Conservation (phyloP, 2,113 vertebrate genomes). For the Aegithalos caudatus region DNA sequence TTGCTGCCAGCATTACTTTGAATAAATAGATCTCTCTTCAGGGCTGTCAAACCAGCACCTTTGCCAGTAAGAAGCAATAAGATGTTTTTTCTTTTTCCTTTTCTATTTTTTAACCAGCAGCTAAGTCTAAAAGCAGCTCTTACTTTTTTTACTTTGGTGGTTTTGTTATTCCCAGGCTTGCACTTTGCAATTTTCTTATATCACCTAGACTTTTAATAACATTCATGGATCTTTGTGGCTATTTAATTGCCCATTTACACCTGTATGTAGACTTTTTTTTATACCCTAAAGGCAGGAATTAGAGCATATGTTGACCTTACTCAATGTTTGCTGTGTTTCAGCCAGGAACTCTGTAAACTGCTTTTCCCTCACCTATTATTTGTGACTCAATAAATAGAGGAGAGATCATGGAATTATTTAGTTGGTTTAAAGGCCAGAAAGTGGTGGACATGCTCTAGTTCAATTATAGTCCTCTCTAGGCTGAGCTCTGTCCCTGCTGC, state of each 20-base stretch:
- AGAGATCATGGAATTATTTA: not conserved
- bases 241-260: not conserved
- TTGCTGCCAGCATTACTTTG: constrained; percentile 46
- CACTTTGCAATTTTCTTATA: not conserved
- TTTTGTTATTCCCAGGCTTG: not conserved
- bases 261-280: not conserved
- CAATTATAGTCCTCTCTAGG: not conserved
- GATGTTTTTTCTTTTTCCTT: not conserved
- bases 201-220: not conserved
- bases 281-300: not conserved
- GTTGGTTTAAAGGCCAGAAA: not conserved
- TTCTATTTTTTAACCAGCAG: not conserved
- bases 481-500: not conserved
- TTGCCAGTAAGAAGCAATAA: not conserved
- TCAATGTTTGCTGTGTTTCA: not conserved
- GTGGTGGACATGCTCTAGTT: not conserved
- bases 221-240: not conserved
- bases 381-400: not conserved
- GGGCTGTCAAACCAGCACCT: constrained; percentile 31
- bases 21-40: constrained; percentile 51
- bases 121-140: not conserved
- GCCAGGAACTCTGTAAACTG: not conserved
- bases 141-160: not conserved
- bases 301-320: not conserved
- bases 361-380: rapidly evolving